Conservation (phyloP, 2,797 vertebrate species). For the Catamblyrhynchus diadema region DNA sequence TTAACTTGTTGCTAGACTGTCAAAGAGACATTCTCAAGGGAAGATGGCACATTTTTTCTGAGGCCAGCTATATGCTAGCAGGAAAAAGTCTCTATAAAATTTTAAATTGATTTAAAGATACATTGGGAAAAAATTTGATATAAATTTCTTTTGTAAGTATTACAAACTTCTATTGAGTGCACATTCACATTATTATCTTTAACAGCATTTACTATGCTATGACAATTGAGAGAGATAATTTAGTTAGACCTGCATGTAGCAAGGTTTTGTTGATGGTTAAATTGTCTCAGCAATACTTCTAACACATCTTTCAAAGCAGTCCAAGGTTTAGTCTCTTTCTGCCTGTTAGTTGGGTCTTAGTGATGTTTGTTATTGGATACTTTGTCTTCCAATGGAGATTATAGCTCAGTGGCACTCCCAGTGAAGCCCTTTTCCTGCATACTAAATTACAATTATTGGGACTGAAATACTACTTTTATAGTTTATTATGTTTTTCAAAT, state of each 20-base stretch:
- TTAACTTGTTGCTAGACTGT: not conserved
- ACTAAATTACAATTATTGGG: not conserved
- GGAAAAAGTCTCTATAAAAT: not conserved
- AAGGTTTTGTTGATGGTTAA: not conserved
- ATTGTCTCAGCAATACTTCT: not conserved
- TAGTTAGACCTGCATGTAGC: not conserved
- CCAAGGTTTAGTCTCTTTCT: not conserved
- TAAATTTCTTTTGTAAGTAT: not conserved
- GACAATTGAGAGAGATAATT: not conserved
- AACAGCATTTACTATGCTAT: not conserved
- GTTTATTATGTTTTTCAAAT: not conserved
- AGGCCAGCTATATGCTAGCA: not conserved
- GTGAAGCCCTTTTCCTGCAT: not conserved
- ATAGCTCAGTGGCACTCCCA: not conserved
- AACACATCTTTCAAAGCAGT: not conserved
- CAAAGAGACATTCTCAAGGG: not conserved
- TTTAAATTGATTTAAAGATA: not conserved
- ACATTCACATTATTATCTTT: not conserved
- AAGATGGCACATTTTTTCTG: not conserved
- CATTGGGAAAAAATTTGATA: not conserved
- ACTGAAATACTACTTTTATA: not conserved
- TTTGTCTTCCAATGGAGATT: not conserved
- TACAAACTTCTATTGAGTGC: not conserved
- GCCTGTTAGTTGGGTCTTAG: not conserved
- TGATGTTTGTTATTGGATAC: not conserved